Base-by-base conservation (phyloP, 1,140 invertebrate genomes). In the Hermetia illucens region DNA sequence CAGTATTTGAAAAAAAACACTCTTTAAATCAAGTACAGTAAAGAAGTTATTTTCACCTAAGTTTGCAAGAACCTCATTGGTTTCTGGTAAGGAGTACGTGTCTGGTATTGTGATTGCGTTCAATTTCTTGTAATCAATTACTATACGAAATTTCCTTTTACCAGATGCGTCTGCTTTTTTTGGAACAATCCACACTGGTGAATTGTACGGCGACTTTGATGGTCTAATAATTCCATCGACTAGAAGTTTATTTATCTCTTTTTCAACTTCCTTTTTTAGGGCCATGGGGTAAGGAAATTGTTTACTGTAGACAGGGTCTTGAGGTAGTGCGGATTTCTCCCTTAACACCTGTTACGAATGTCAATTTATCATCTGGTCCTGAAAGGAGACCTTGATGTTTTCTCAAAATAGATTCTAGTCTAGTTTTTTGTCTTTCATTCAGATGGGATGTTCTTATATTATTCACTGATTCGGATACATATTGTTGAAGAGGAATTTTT, bases 1-100 rank as follows among this genome's bases (percentile, higher is more conserved):
- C 5, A 42, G 42, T 1, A 63, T 46, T 47, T 72, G 69, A 44
- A 63, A 65, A 44, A 63, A 72, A 5, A 68, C 69, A 22, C 44
- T 49, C 2, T 48, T 48, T 3, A 67, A 39, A 52, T 71, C 63
- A 12, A 70, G 31, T 2, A 56, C 53, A 4, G 53, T 45, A 41
- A 69, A 70, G 36, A 52, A 62, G 29, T 45, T 50, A 46, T 52
- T 6, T 50, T 48, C n/a, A n/a, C n/a, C n/a, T 31, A 70, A 38
- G 21, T 46, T 49, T 38, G 63, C 55, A 25, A 73, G 45, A 18
- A 53, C 48, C n/a, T 64, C 57, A n/a, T 52, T 53, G 4, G 69
- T 67, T 5, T 58, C 48, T 3, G 68, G 67, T 5, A 73, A 40
- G 6, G 69, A 69, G 48, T 53, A 69, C 12, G 38, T 34, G 40